Conservation (phyloP, 2,797 vertebrate genomes). For the Aldrovandia affinis region DNA sequence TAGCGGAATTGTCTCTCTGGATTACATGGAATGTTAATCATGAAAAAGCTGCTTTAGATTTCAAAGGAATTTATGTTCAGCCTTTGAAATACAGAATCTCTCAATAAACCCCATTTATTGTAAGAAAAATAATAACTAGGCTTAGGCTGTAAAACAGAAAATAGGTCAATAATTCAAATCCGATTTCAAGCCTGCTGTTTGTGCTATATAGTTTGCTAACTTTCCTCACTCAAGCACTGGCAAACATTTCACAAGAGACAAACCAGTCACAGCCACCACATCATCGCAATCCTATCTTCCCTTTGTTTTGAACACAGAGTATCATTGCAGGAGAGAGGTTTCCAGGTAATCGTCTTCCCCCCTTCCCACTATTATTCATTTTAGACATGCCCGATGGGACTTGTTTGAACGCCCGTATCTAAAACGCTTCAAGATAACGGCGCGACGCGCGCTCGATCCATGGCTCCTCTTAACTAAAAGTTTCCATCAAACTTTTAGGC, state of each 20-base stretch:
- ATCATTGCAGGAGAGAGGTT: not conserved
- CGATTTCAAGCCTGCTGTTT: not conserved
- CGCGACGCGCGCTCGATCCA: not conserved
- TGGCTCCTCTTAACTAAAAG: slow-evolving; percentile 8
- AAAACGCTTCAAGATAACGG: not conserved
- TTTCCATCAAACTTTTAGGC: slow-evolving; percentile 37
- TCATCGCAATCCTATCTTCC: no score
- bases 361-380: not conserved
- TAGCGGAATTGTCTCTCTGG: not conserved
- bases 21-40: slow-evolving; percentile 66
- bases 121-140: not conserved
- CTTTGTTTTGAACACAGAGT: not conserved
- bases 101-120: not conserved
- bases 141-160: slow-evolving; percentile 7
- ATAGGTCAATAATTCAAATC: not conserved
- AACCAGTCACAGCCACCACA: not conserved
- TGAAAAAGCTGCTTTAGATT: slow-evolving; percentile 70
- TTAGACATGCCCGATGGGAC: not conserved
- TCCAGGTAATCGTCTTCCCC: slow-evolving; percentile 3
- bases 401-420: not conserved
- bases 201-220: not conserved
- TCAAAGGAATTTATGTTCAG: slow-evolving; percentile 58
- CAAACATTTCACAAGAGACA: not conserved
- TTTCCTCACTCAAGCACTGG: not conserved
- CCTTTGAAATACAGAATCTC: slow-evolving; percentile 48